A percentile compares a stretch with the other conserved stretches of the same genome.
Evolutionary conservation across 2,113 vertebrate genomes (phyloP).

Genomic region (Mola mola): DNA sequence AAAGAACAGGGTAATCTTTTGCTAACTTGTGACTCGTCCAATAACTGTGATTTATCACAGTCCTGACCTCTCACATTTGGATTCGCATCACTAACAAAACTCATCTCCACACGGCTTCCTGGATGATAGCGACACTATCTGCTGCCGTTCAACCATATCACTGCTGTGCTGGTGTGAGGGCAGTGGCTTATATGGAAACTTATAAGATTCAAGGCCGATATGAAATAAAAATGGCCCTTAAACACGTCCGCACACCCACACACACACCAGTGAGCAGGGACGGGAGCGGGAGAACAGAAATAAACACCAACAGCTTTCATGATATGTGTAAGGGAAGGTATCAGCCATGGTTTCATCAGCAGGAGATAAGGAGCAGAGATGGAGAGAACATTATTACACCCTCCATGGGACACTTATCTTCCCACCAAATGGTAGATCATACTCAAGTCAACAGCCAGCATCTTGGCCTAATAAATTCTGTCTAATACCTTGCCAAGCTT

Average conservation of each 20-base stretch:
- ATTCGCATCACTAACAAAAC: conserved; percentile 35
- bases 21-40: background rate
- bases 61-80: conserved; percentile 22
- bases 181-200: conserved; percentile 35
- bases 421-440: conserved; percentile 75
- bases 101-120: conserved; percentile 39
- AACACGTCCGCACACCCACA: conserved; percentile 17
- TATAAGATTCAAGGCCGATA: conserved; percentile 41
- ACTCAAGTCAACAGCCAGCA: conserved; percentile 77
- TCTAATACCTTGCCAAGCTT: conserved; percentile 63
- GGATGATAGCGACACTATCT: conserved; percentile 17
- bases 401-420: conserved; percentile 77
- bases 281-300: conserved; percentile 24
- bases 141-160: conserved; percentile 19
- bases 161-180: conserved; percentile 25
- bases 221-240: conserved; percentile 37
- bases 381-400: conserved; percentile 78
- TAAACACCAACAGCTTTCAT: conserved; percentile 34
- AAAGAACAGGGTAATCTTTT: background rate
- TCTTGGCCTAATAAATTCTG: conserved; percentile 78
- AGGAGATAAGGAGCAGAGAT: conserved; percentile 64
- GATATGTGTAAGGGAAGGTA: conserved; percentile 48
- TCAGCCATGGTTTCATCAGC: conserved; percentile 68
- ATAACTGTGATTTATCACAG: conserved; percentile 1
- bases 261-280: background rate